Percentiles rank a stretch among this genome's conserved stretches.
Evolutionary conservation across 1,140 invertebrate species (phyloP).

Genomic region (Eupristina koningsbergeri): DNA sequence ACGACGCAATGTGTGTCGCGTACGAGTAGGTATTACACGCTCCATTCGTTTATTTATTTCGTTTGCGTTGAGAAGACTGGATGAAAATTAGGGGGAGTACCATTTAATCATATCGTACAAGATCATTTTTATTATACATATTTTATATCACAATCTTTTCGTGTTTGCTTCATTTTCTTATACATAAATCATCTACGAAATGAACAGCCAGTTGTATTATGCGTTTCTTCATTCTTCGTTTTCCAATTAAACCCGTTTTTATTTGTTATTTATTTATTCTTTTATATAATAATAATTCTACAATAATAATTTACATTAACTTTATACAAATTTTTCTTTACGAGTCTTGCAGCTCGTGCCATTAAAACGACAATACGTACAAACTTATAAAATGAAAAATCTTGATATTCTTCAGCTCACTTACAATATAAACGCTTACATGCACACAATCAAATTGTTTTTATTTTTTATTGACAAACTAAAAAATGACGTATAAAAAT

Average conservation of each 20-base stretch:
- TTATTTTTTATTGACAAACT: not conserved
- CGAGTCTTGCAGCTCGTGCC: not conserved
- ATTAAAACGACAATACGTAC: slow-evolving; percentile 31
- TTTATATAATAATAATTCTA: slow-evolving; percentile 15
- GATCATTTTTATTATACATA: slow-evolving; percentile 44
- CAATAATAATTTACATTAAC: slow-evolving; percentile 43
- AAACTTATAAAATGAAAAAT: slow-evolving; percentile 33
- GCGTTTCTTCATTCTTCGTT: not conserved
- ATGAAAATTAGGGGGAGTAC: not conserved
- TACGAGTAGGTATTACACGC: slow-evolving; percentile 23
- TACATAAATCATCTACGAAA: slow-evolving; percentile 33
- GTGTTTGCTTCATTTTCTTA: slow-evolving; percentile 20
- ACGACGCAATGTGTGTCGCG: not conserved
- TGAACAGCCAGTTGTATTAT: slow-evolving; percentile 16
- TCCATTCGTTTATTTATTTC: slow-evolving; percentile 6
- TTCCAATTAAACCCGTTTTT: not conserved
- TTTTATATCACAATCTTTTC: slow-evolving; percentile 41
- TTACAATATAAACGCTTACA: not conserved
- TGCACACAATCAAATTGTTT: not conserved
- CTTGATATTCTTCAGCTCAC: slow-evolving; percentile 4
- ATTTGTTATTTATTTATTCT: not conserved
- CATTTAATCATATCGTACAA: slow-evolving; percentile 17
- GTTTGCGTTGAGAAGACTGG: not conserved
- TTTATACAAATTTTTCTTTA: slow-evolving; percentile 35
- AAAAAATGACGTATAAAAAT: slow-evolving; percentile 30